Evolutionary conservation across 2,113 vertebrate species (phyloP), one percentile per base, ranked within the genome.

Genomic region (Odontophorus gujanensis): DNA sequence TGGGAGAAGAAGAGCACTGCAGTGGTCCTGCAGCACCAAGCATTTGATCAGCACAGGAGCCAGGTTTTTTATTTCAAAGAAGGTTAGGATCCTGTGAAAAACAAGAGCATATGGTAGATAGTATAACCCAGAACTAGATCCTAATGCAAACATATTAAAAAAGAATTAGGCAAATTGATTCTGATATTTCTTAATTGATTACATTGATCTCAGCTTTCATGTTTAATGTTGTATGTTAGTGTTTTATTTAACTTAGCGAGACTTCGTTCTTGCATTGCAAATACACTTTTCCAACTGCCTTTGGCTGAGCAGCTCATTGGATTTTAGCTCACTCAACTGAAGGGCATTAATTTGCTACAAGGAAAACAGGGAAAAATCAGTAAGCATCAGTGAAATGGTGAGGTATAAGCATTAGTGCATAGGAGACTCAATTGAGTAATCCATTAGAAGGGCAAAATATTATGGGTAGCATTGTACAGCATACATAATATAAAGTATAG

Each of bases 351-450:
- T 87, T 89, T 94, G 50, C 57, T 78, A 72, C 26, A 38, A 86
- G 53, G 51, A 72, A 90, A 93, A 88, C 58, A 73, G 34, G 4
- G 1, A 89, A 87, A 79, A 30, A 63, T 26, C 36, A 57, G 28
- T 62, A 69, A 81, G 19, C 79, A 75, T 87, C 84, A 86, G 66
- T 55, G 74, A 92, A 87, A 87, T 42, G 1, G 14, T 20, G 15
- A 75, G 45, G 58, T 78, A 81, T 59, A 78, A 93, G 53, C 21
- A 8, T 7, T 7, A 81, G 45, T 25, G 22, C 45, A 71, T 12
- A 73, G 66, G 83, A 81, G 81, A 82, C n/a, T 38, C 51, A 87
- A 77, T 91, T 93, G 85, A 68, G 22, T 24, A 95, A 84, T 77
- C 32, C 30, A 73, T 84, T 69, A 92, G 66, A 42, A 73, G 7